phyloP scores from a whole-genome alignment of 2,888 invertebrate species.

The Laothoe populi region DNA sequence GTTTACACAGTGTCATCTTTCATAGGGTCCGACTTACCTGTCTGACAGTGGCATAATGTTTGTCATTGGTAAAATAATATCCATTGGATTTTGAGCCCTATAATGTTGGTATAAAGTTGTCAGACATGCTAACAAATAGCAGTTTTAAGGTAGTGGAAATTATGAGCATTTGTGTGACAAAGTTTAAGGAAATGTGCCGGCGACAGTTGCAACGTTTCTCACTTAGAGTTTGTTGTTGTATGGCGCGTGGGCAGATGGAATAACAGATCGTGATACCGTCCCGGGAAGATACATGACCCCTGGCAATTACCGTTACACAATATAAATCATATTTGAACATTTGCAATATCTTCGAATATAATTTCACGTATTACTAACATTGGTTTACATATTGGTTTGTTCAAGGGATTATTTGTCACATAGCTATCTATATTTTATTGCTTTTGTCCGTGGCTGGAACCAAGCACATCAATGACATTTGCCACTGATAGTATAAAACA shows the following conservation, averaged over 20 bases:
- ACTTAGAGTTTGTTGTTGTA: slow-evolving; percentile 61
- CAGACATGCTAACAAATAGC: neutral
- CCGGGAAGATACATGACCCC: slow-evolving; percentile 37
- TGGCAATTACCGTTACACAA: slow-evolving; percentile 15
- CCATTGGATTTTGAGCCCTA: slow-evolving; percentile 47
- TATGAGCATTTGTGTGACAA: slow-evolving; percentile 58
- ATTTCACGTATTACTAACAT: neutral
- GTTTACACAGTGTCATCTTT: slow-evolving; percentile 81
- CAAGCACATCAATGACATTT: no score
- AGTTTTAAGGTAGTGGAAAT: slow-evolving; percentile 44
- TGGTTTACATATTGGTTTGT: neutral
- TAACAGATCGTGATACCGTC: slow-evolving; percentile 52
- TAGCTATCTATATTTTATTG: no score
- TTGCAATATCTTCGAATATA: neutral
- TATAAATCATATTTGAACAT: slow-evolving; percentile 4
- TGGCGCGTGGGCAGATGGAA: slow-evolving; percentile 76
- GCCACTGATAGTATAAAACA: no score
- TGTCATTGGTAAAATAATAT: slow-evolving; percentile 31
- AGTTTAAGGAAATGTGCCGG: slow-evolving; percentile 69
- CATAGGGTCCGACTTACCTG: slow-evolving; percentile 75
- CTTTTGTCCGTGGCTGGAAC: no score
- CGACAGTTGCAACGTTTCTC: slow-evolving; percentile 69
- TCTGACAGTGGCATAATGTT: slow-evolving; percentile 52
- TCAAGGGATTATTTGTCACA: no score
- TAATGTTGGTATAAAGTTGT: slow-evolving; percentile 32